phyloP scores from a whole-genome alignment of 2,113 vertebrate species.

The Gambusia holbrooki region DNA sequence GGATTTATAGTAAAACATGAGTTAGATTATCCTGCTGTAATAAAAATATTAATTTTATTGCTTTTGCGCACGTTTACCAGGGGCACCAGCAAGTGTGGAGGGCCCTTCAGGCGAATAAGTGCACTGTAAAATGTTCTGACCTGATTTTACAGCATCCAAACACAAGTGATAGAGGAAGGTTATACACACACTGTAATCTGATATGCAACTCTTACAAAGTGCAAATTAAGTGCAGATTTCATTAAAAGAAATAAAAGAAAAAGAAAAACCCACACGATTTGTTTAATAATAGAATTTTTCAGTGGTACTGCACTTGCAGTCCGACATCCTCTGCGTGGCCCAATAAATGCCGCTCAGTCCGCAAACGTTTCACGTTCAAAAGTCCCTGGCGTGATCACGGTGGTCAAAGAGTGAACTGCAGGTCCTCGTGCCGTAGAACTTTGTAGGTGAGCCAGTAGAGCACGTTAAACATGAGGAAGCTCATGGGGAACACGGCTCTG shows the following conservation, averaged over 20 bases:
- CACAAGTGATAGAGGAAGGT: slow-evolving; percentile 19
- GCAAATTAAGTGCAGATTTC: slow-evolving; percentile 41
- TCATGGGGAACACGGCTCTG: slow-evolving; percentile 90
- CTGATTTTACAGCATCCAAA: slow-evolving; percentile 10
- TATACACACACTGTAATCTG: slow-evolving; percentile 25
- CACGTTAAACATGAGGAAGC: slow-evolving; percentile 93
- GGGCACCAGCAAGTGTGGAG: neutral
- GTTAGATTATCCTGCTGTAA: neutral
- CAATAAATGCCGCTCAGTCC: slow-evolving; percentile 39
- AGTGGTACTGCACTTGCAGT: slow-evolving; percentile 52
- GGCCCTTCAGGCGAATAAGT: neutral
- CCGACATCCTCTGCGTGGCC: slow-evolving; percentile 31
- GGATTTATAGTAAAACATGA: neutral
- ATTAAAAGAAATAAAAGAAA: slow-evolving; percentile 21
- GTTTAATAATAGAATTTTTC: slow-evolving; percentile 30
- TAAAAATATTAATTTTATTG: neutral
- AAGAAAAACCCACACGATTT: slow-evolving; percentile 16
- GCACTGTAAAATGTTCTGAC: neutral
- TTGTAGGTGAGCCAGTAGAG: slow-evolving; percentile 96
- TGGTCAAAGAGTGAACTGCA: slow-evolving; percentile 74
- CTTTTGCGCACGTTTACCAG: neutral
- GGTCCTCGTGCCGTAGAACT: slow-evolving; percentile 88
- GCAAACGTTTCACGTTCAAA: slow-evolving; percentile 54
- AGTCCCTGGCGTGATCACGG: neutral
- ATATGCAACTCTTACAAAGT: slow-evolving; percentile 26